Percentiles rank a stretch among this genome's conserved stretches.
phyloP scores from a whole-genome alignment of 2,113 vertebrate species.

The Ochotona curzoniae region DNA sequence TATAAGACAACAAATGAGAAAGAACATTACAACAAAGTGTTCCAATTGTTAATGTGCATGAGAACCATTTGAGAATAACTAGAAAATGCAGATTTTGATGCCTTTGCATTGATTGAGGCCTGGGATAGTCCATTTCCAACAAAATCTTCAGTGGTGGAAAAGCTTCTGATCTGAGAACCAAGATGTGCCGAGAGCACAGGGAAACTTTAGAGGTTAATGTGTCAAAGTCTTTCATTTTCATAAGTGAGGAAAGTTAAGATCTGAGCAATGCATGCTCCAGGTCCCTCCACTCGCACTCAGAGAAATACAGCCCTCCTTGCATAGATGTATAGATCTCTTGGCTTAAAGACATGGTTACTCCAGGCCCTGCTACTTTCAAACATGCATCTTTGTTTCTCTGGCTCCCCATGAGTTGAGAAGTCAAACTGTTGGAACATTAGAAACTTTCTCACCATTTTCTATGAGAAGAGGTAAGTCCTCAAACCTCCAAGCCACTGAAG shows the following conservation, averaged over 20 bases:
- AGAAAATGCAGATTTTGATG: background rate
- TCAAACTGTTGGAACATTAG: background rate
- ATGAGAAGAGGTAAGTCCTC: background rate
- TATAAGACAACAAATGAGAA: background rate
- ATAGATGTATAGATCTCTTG: background rate
- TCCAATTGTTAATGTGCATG: background rate
- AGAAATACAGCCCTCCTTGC: background rate
- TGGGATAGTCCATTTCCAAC: background rate
- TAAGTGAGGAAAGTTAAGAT: background rate
- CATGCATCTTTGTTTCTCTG: background rate
- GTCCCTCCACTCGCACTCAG: too few species aligned
- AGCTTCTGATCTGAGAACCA: background rate
- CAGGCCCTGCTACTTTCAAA: accelerated
- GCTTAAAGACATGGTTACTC: accelerated
- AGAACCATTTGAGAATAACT: background rate
- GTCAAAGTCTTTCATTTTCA: background rate
- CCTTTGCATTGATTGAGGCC: background rate
- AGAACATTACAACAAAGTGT: background rate
- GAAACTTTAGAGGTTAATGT: background rate
- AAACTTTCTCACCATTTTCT: background rate
- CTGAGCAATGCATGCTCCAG: background rate
- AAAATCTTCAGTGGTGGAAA: background rate
- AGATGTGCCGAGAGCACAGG: background rate
- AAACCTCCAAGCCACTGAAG: background rate
- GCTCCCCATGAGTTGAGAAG: background rate